Evolutionary conservation across 2,113 vertebrate genomes (phyloP).

Genomic region (Lepus timidus): DNA sequence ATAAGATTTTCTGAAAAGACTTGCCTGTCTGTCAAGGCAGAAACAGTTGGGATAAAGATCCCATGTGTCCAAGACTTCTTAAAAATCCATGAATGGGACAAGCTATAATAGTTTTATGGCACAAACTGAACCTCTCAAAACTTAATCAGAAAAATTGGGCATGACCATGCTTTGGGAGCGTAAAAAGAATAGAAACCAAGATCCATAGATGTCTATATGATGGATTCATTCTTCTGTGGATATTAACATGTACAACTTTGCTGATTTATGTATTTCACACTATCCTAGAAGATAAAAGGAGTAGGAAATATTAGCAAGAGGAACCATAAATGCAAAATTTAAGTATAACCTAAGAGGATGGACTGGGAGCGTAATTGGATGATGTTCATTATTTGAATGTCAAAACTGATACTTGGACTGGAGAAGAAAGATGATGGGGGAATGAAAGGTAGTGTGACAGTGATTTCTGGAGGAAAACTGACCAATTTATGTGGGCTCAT

Average conservation of each 20-base stretch:
- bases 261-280: constrained; percentile 16
- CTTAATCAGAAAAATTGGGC: constrained; percentile 62
- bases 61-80: not conserved
- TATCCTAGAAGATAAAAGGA: constrained; percentile 37
- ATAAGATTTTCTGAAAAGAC: not conserved
- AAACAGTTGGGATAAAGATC: constrained; percentile 65
- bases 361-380: not conserved
- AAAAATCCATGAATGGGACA: not conserved
- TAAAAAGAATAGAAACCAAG: constrained; percentile 58
- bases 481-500: not conserved
- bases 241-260: constrained; percentile 32
- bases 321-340: not conserved
- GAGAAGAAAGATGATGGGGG: constrained; percentile 15
- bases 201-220: constrained; percentile 70
- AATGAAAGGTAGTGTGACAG: not conserved
- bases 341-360: not conserved
- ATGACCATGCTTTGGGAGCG: constrained; percentile 63
- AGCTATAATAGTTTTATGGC: constrained; percentile 59
- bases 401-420: constrained; percentile 21
- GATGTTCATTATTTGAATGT: not conserved
- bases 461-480: not conserved
- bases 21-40: not conserved
- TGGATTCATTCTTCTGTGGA: constrained; percentile 2
- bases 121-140: constrained; percentile 70
- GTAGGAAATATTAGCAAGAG: not conserved